Conservation (phyloP, 2,888 invertebrate species). For the Galeruca laticollis region DNA sequence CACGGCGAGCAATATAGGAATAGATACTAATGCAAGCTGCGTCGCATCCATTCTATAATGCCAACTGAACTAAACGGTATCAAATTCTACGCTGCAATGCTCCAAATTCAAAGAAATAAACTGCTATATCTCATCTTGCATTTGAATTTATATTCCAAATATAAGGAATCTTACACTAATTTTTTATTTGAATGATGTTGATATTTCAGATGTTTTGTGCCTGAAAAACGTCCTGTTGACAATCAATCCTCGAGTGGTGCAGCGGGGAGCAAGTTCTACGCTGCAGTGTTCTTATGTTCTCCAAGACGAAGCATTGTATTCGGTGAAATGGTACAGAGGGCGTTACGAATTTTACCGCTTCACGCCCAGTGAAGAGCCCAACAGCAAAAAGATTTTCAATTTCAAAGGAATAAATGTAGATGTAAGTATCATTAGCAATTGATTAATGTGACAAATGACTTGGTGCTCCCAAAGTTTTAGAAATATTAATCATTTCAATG, state of each 20-base stretch:
- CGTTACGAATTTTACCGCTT: conserved; percentile 86
- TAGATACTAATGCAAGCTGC: too few relatives aligned
- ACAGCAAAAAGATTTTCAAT: conserved; percentile 78
- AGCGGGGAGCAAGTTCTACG: conserved; percentile 76
- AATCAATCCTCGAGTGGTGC: conserved; percentile 78
- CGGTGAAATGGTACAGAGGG: conserved; percentile 90
- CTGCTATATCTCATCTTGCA: too few relatives aligned
- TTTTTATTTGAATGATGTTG: not conserved
- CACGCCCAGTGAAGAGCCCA: conserved; percentile 79
- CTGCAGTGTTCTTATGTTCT: conserved; percentile 83
- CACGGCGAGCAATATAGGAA: too few relatives aligned
- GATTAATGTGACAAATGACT: too few relatives aligned
- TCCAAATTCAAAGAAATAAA: too few relatives aligned
- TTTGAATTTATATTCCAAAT: too few relatives aligned
- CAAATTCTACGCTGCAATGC: too few relatives aligned
- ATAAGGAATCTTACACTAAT: too few relatives aligned
- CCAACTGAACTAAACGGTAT: too few relatives aligned
- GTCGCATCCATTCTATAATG: too few relatives aligned
- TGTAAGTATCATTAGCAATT: conserved; percentile 73
- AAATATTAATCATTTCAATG: too few relatives aligned
- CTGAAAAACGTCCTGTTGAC: conserved; percentile 79
- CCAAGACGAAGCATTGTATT: conserved; percentile 80
- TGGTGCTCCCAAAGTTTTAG: too few relatives aligned
- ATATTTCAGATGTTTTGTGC: conserved; percentile 72
- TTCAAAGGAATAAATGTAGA: conserved; percentile 83